These are phyloP conservation scores for Tragelaphus scriptus DNA, from an alignment of 2,113 vertebrate genomes.

Conservation along the genomic window DNA sequence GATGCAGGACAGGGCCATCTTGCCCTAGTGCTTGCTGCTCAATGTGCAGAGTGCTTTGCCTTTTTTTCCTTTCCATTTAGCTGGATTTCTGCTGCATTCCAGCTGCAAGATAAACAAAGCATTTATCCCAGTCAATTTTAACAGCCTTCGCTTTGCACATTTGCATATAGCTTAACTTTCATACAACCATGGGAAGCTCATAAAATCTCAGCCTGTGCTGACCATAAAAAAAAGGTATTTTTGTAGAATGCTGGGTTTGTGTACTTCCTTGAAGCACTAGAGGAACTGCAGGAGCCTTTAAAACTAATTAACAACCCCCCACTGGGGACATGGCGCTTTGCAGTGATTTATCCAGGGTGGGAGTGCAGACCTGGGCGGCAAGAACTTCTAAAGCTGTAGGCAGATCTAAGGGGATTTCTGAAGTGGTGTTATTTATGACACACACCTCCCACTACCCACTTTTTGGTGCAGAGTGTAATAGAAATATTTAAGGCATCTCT, in stretches of 20 bases:
- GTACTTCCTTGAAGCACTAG: constrained; percentile 24
- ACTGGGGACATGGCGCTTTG: neutral
- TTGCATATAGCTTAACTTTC: constrained; percentile 63
- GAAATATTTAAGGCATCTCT: neutral
- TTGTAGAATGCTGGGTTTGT: constrained; percentile 39
- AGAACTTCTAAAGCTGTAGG: neutral
- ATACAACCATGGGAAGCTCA: constrained; percentile 50
- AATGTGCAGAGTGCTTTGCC: neutral
- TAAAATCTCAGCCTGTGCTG: constrained; percentile 67
- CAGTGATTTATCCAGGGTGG: constrained; percentile 48
- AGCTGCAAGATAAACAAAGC: constrained; percentile 35
- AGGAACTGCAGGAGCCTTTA: constrained; percentile 50
- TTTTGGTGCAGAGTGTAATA: neutral
- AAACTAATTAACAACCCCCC: constrained; percentile 68
- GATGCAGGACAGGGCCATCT: accelerated
- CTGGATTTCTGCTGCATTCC: neutral
- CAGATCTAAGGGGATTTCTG: constrained; percentile 1
- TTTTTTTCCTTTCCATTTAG: neutral
- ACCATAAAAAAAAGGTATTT: constrained; percentile 48
- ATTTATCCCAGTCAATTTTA: constrained; percentile 57
- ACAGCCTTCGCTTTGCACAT: constrained; percentile 45
- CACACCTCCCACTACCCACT: neutral
- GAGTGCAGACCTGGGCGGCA: neutral
- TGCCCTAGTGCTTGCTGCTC: neutral
- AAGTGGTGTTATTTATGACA: constrained; percentile 33